Evolutionary conservation across 2,888 invertebrate species (phyloP).

Genomic region (Cephus sareptanus): DNA sequence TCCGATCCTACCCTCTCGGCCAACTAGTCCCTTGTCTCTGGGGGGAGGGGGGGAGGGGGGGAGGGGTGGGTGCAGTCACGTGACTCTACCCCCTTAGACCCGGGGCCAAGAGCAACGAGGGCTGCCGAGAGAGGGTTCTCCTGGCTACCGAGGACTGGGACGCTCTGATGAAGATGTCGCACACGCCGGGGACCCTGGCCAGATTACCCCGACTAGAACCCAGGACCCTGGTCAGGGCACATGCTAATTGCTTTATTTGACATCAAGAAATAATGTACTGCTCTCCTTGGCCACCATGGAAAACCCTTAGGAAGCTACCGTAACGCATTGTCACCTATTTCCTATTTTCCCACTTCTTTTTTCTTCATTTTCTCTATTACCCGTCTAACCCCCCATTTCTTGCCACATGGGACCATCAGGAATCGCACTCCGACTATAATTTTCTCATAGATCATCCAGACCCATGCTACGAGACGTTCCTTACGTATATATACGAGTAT

Average conservation of each 20-base stretch:
- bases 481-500: neutral
- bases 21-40: conserved; percentile 41
- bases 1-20: conserved; percentile 20
- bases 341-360: neutral
- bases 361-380: neutral
- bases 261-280: conserved; percentile 65
- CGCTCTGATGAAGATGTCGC: conserved; percentile 66
- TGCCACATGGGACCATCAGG: neutral
- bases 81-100: conserved; percentile 33
- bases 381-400: neutral
- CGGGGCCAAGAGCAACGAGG: conserved; percentile 8
- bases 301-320: neutral
- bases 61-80: conserved; percentile 41
- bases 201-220: conserved; percentile 61
- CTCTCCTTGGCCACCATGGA: conserved; percentile 17
- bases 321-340: neutral
- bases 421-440: neutral
- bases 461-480: neutral
- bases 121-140: neutral
- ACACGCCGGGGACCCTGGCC: conserved; percentile 62
- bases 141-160: conserved; percentile 14
- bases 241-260: conserved; percentile 67
- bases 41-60: conserved; percentile 10
- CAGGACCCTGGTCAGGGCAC: conserved; percentile 61
- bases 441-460: neutral